These are phyloP conservation scores for Motacilla alba DNA, from an alignment of 2,113 vertebrate species.

Conservation along the genomic window DNA sequence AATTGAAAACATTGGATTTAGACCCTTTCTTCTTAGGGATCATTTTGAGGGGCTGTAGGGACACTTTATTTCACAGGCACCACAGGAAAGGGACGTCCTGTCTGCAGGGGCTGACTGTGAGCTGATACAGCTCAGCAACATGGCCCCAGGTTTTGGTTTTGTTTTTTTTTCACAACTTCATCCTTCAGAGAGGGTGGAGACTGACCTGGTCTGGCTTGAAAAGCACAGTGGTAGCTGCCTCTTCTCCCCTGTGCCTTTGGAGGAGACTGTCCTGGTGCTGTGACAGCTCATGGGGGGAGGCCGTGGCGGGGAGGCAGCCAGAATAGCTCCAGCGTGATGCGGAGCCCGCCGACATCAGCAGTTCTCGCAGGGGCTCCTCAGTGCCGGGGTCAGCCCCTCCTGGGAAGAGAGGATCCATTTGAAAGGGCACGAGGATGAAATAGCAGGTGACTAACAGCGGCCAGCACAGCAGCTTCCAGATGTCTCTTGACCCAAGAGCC, in stretches of 20 bases:
- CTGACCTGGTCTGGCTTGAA: background rate
- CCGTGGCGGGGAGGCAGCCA: background rate
- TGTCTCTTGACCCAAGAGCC: background rate
- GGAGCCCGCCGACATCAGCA: background rate
- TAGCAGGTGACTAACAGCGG: background rate
- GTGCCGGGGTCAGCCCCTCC: conserved; percentile 18
- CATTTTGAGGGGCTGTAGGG: rapidly evolving
- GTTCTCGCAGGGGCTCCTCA: background rate
- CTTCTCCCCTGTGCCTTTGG: conserved; percentile 17
- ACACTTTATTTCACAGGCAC: background rate
- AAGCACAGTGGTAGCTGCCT: background rate
- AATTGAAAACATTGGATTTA: background rate
- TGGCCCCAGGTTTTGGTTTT: too few species aligned
- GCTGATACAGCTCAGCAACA: rapidly evolving
- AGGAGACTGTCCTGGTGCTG: background rate
- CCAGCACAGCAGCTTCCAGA: background rate
- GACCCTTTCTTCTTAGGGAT: background rate
- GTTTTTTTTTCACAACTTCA: background rate
- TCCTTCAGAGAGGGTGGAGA: background rate
- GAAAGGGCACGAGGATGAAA: background rate
- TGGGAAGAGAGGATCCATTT: background rate
- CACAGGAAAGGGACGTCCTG: background rate
- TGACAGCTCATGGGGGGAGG: conserved; percentile 27
- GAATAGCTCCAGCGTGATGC: conserved; percentile 44
- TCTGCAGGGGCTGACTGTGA: background rate